Base-by-base conservation (phyloP, 1,140 invertebrate genomes). In the Ganaspis sp. region DNA sequence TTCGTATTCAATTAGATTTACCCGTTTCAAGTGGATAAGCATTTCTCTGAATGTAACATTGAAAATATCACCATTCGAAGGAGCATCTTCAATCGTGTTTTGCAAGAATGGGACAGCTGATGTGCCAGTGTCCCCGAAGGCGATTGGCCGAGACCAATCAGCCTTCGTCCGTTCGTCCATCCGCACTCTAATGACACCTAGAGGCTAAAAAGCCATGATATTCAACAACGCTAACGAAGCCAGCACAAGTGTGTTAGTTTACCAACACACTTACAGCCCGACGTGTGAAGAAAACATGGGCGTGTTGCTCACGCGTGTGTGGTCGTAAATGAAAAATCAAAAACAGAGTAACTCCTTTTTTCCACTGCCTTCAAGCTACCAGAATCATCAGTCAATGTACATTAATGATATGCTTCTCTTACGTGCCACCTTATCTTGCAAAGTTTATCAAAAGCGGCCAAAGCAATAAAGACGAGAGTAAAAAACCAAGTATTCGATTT, bases 171-270 rank as follows among this genome's bases (percentile, higher is more conserved):
- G 80, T 84, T 83, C 84, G 83, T 81, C 79, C 86, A 83, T 89
- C 84, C 87, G 83, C 83, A 84, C 82, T 83, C 86, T 90, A 90
- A 90, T 90, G 88, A 89, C 88, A 90, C 88, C 88, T 90, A 88
- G 85, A 87, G 88, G 88, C 88, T 86, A 90, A 90, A 90, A 87
- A 87, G 87, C 82, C 87, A 89, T 88, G 89, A 89, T 89, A 89
- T 89, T 86, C 85, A 86, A 84, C 83, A 84, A 64, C 89, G 87
- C 88, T 89, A 90, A 90, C 89, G 86, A 89, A 90, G 86, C 83
- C 87, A 70, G 54, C 73, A 73, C 9, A 53, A 11, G 23, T 12
- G 6, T 45, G 49, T 53, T n/a, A 19, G 58, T 29, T 54, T 73
- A 73, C 37, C n/a, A 26, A 64, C 58, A 34, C 23, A 34, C 6